Base-by-base conservation (phyloP, 2,888 invertebrate species). In the Patella depressa region DNA sequence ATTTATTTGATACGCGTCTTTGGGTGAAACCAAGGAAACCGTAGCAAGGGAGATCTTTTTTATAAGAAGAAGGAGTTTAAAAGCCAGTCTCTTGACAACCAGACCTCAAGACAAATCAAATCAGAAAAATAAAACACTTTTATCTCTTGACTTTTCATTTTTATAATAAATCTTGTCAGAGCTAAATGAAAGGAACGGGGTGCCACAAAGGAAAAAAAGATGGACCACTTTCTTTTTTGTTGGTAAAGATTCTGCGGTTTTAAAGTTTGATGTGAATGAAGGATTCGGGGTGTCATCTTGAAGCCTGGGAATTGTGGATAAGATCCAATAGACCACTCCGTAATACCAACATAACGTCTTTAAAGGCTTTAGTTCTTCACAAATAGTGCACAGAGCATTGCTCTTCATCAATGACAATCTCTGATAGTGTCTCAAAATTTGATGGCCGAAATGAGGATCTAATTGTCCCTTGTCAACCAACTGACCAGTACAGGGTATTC, bases 361-460 rank as follows among this genome's bases (percentile, higher is more conserved):
- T 24, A 65, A 65, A 65, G 19, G 19, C 65, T 65, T 65, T 65
- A 65, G 65, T 65, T 24, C 65, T 24, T 24, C 24, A 65, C 24
- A 65, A 24, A 19, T 65, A 24, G 19, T 65, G 14, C 65, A 65
- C 65, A 24, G 65, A 19, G 14, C 65, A 65, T 65, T 65, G 19
- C 65, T 65, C 65, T 65, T 65, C 19, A 24, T 65, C 24, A 65
- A 65, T 65, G 65, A 65, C 65, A 24, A 24, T 7, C 24, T 65
- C 65, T 65, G 65, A 65, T 65, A 65, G 24, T 65, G 65, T 65
- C 65, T 65, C 65, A 65, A 65, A 65, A 24, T 65, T 65, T 65
- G 65, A 65, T 65, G 65, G 19, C 19, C 65, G 24, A 65, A 65
- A 65, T 65, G 65, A 65, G 65, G 65, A 65, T 65, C 65, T 65